phyloP scores from a whole-genome alignment of 1,140 invertebrate genomes.

The Drosophila chauvacae region DNA sequence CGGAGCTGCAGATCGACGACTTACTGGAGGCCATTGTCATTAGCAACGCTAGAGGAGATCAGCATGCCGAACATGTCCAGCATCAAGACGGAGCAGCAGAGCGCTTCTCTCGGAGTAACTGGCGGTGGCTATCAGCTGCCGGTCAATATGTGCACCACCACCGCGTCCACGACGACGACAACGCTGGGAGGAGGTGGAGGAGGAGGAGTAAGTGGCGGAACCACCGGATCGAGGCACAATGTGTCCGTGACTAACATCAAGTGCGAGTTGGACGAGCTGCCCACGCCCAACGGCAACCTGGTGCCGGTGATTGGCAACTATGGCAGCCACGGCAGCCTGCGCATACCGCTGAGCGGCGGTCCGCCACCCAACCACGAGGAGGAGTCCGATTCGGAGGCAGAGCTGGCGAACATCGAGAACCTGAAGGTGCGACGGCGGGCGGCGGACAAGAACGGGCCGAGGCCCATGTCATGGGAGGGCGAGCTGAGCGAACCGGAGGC shows the following conservation, averaged over 20 bases:
- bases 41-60: neutral
- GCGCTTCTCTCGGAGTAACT: conserved; percentile 43
- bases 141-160: conserved; percentile 63
- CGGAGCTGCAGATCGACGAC: neutral
- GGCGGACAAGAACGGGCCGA: conserved; percentile 79
- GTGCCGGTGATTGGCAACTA: conserved; percentile 78
- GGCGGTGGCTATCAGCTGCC: conserved; percentile 64
- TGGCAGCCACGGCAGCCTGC: conserved; percentile 60
- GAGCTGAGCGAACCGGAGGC: conserved; percentile 90
- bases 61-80: conserved; percentile 75
- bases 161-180: conserved; percentile 29
- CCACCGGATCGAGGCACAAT: conserved; percentile 68
- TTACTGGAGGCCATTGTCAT: conserved; percentile 3
- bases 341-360: conserved; percentile 67
- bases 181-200: neutral
- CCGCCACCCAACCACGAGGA: conserved; percentile 8
- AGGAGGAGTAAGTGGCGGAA: conserved; percentile 3
- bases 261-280: conserved; percentile 76
- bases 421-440: conserved; percentile 68
- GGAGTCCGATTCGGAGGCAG: conserved; percentile 78
- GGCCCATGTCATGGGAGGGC: conserved; percentile 96
- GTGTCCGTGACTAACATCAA: conserved; percentile 84
- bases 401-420: conserved; percentile 83
- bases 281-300: conserved; percentile 73
- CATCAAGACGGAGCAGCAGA: conserved; percentile 77